phyloP scores from a whole-genome alignment of 2,113 vertebrate species.

The Periophthalmus modestus region DNA sequence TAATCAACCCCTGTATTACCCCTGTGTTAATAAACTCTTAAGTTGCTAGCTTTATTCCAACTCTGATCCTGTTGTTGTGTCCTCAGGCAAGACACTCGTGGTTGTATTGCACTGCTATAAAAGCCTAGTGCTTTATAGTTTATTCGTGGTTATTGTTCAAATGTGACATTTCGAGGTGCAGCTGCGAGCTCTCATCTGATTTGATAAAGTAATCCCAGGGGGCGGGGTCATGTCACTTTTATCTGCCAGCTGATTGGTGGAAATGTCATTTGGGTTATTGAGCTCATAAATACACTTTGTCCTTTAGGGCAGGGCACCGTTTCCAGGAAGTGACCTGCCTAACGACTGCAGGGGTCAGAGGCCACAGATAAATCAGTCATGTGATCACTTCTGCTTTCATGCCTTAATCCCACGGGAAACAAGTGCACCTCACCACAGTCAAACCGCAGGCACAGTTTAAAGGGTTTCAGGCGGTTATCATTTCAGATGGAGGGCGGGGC shows the following conservation, averaged over 20 bases:
- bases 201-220: background rate
- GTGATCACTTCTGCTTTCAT: conserved; percentile 6
- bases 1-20: too few relatives aligned
- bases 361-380: background rate
- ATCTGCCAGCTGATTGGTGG: background rate
- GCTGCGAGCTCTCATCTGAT: background rate
- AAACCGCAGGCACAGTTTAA: too few relatives aligned
- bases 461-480: too few relatives aligned
- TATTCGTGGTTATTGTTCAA: background rate
- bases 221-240: background rate
- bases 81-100: too few relatives aligned
- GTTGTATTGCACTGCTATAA: background rate
- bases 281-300: background rate
- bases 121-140: background rate
- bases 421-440: background rate
- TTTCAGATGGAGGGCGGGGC: too few relatives aligned
- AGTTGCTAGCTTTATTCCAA: too few relatives aligned
- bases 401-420: background rate
- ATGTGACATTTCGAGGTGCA: background rate
- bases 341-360: background rate
- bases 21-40: too few relatives aligned
- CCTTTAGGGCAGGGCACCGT: background rate
- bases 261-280: background rate
- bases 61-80: too few relatives aligned
- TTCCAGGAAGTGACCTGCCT: background rate